Base-by-base conservation (phyloP, 2,113 vertebrate species). In the Seriola aureovittata region DNA sequence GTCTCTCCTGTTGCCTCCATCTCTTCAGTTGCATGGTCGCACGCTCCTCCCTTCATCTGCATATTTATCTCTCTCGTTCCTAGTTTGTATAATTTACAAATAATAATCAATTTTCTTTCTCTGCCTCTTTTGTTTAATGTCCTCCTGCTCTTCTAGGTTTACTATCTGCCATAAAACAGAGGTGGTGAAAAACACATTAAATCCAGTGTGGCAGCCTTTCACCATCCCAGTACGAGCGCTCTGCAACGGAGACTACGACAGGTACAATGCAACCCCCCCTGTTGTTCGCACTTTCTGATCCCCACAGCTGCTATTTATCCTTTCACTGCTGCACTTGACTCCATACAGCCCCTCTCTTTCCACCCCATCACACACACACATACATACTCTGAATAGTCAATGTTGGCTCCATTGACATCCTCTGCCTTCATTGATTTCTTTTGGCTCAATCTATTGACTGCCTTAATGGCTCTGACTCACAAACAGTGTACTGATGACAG, bases 91-190 rank as follows among this genome's bases (percentile, higher is more conserved):
- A 73, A 75, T 83, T 34, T 73, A 75, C 29, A 84, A 78, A 76
- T 82, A 60, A n/a, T 38, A 46, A 69, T 46, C 32, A 46, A 23
- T 59, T 57, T 71, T 78, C 23, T 68, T 63, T 73, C 21, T 40
- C 19, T 50, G 5, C 19, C 13, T 65, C 58, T 44, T 68, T 70
- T 42, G 40, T 42, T 8, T 42, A 10, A 42, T 42, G 40, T 42
- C 40, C 44, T 60, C 40, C 54, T 85, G 52, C 44, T 68, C 48
- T 21, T 81, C 16, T 55, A 94, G 93, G 84, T 94, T 94, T 89
- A 94, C 93, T 48, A 94, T 94, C 89, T 94, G 93, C 86, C 93
- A 94, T 89, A 94, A 94, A 91, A 94, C 93, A 67, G 93, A 94
- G 81, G 93, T 94, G 83, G 92, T 94, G 89, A 94, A 94, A 86